Evolutionary conservation across 2,113 vertebrate species (phyloP), one percentile per base, ranked within the genome.

Genomic region (Pluvialis apricaria): DNA sequence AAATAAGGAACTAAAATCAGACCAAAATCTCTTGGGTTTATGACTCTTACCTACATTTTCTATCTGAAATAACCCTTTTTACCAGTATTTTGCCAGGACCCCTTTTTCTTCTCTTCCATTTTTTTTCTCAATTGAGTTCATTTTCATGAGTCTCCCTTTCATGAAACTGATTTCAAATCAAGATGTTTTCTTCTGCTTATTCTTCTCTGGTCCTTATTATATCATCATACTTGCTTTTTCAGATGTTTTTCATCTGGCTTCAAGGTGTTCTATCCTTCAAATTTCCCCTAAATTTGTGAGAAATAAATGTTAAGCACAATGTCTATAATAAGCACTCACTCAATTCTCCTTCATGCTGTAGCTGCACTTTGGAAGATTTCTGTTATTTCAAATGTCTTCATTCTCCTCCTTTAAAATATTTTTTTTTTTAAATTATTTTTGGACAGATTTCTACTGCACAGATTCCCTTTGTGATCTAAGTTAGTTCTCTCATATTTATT

Each of bases 91-190:
- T 81, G 8, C 9, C 40, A 60, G 12, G 5, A 51, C 1, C 2
- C 1, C 1, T 62, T 73, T 81, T 70, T 40, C 5, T 51, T 52
- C 1, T 36, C 16, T 80, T 69, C 4, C 6, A 2, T 44, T 55
- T 36, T 32, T 79, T 42, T 36, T 13, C 11, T 2, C 1, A 44
- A 0, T 10, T 36, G 6, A 40, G 5, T 40, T 83, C 2, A 34
- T 83, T 81, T 88, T 88, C 17, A 21, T 51, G 6, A 66, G 15
- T 4, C 2, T 86, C 6, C 4, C 9, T 75, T 57, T 75, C 15
- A 44, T 14, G 10, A 17, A 62, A 47, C 31, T 55, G 0, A 66
- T 79, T 87, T 75, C 14, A 89, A 75, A 60, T 58, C 15, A 68
- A 87, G 34, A 84, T 16, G 1, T 44, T 73, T 58, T 51, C 22